These are phyloP conservation scores for Tricholaema leucomelas DNA, from an alignment of 2,113 vertebrate genomes.

Conservation along the genomic window DNA sequence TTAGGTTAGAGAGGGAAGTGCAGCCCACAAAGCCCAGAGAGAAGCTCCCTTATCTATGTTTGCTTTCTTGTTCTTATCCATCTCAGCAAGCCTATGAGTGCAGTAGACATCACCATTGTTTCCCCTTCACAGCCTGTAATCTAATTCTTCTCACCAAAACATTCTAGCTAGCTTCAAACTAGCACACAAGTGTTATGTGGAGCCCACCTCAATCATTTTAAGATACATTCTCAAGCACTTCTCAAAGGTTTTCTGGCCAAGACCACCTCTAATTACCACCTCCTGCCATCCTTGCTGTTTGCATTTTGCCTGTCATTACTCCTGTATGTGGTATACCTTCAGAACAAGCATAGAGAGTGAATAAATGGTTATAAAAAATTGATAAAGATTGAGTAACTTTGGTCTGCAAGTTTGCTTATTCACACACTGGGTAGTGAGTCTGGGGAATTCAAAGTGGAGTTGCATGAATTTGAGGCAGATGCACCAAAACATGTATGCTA, in stretches of 20 bases:
- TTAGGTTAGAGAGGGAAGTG: too few relatives aligned
- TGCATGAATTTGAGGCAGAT: background rate
- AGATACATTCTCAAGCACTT: background rate
- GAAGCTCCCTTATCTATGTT: too few relatives aligned
- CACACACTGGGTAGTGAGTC: slow-evolving; percentile 8
- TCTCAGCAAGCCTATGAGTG: too few relatives aligned
- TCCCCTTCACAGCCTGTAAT: too few relatives aligned
- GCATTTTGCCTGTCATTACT: background rate
- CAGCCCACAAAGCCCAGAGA: too few relatives aligned
- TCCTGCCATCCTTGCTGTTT: background rate
- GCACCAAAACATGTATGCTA: background rate
- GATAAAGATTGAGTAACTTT: background rate
- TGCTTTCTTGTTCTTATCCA: too few relatives aligned
- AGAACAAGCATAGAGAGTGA: background rate
- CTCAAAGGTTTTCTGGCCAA: background rate
- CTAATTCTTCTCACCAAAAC: too few relatives aligned
- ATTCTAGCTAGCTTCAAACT: too few relatives aligned
- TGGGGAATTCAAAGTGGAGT: background rate
- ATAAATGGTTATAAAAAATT: slow-evolving; percentile 20
- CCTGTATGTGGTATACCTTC: background rate
- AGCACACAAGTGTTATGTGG: background rate
- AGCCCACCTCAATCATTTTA: background rate
- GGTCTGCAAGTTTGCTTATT: background rate
- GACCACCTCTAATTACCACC: background rate
- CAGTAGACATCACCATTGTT: too few relatives aligned